A percentile compares a stretch with the other conserved stretches of the same genome.
Evolutionary conservation across 2,113 vertebrate species (phyloP).

Genomic region (Erythrolamprus reginae): DNA sequence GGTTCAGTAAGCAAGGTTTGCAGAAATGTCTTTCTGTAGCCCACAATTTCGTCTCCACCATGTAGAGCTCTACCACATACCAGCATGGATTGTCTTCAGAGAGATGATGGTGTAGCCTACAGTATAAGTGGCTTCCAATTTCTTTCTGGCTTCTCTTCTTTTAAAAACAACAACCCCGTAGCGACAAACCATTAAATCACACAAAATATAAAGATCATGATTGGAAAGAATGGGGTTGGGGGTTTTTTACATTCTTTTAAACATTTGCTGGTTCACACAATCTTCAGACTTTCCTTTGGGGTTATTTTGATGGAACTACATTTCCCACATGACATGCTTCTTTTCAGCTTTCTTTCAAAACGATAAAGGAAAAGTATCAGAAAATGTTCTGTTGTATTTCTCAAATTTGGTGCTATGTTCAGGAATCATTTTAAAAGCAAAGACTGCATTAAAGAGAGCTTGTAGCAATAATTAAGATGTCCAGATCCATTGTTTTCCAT

Average conservation of each 20-base stretch:
- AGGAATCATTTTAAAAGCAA: not conserved
- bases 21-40: conserved; percentile 25
- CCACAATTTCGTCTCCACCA: not conserved
- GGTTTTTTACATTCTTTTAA: not conserved
- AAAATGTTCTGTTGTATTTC: not conserved
- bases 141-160: not conserved
- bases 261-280: not conserved
- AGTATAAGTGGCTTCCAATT: not conserved
- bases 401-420: not conserved
- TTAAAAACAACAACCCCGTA: not conserved
- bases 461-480: not conserved
- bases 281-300: too few relatives aligned
- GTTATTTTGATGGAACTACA: not conserved
- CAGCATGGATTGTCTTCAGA: conserved; percentile 14
- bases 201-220: not conserved
- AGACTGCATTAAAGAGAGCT: not conserved
- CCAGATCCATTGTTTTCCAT: not conserved
- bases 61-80: not conserved
- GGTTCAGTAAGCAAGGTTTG: conserved; percentile 13
- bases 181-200: not conserved
- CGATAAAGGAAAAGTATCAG: not conserved
- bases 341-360: not conserved
- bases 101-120: not conserved
- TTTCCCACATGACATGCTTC: too few relatives aligned
- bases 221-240: not conserved